Evolutionary conservation across 2,888 invertebrate genomes (phyloP), one percentile per base, ranked within the genome.

Genomic region (Beris morrisii): DNA sequence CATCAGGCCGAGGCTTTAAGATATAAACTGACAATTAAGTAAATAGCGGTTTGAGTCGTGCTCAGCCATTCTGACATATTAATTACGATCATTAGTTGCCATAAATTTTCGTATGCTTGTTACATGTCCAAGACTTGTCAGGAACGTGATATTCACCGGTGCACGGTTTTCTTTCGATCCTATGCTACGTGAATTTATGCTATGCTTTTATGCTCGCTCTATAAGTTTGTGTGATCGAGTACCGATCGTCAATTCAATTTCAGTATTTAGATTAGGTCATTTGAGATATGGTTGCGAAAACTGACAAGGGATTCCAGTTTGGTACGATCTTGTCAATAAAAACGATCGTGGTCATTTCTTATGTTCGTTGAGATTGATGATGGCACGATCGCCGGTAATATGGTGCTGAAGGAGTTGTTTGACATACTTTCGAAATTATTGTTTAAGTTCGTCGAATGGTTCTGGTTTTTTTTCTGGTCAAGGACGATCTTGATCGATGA

Each of bases 31-130:
- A 65, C 64, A 65, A 65, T 65, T 65, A 65, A 55, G 64, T 65
- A 65, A 65, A 65, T 65, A 65, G 64, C 64, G 64, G 55, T 43
- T 55, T 46, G 64, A 55, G 32, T 70, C 72, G 71, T 72, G 71
- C 70, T 72, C 70, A 65, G 65, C 67, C 67, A 71, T 71, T 72
- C 69, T 72, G 72, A 72, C 72, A 72, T 72, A 72, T 72, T 72
- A 72, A 72, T 72, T 72, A 70, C 71, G 68, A 71, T 71, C 72
- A 72, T 72, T 72, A 72, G 72, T 67, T 70, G 71, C 70, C 68
- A 71, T 71, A 72, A 70, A 72, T 72, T 71, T 65, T 71, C 69
- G 69, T 64, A 66, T 67, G 70, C 69, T 70, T 70, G 71, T 70
- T 67, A 67, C 67, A 67, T 69, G 70, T 69, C 67, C 65, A 67